These are phyloP conservation scores for Halocynthia roretzi DNA, from an alignment of 23 tunicate genomes.

Conservation along the genomic window DNA sequence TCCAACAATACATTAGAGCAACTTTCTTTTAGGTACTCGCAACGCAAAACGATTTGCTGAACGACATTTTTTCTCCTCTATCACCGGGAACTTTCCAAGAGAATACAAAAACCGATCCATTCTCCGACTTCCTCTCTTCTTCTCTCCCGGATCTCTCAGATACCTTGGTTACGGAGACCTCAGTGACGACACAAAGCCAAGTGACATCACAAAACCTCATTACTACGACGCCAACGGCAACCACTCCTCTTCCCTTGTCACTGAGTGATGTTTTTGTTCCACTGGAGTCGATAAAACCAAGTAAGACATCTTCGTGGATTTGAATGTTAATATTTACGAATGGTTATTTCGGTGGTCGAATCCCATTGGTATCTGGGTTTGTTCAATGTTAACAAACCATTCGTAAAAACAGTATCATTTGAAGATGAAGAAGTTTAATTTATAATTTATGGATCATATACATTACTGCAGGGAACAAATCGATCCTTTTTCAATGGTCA, in stretches of 20 bases:
- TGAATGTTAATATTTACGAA: too few relatives aligned
- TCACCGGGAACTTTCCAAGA: not conserved
- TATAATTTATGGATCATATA: too few relatives aligned
- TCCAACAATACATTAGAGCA: too few relatives aligned
- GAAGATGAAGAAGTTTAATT: too few relatives aligned
- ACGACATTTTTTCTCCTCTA: too few relatives aligned
- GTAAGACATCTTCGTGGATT: slow-evolving; percentile 20
- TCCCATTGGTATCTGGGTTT: not conserved
- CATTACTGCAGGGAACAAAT: too few relatives aligned
- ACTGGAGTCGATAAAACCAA: slow-evolving; percentile 75
- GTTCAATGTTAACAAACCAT: not conserved
- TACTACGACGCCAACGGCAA: not conserved
- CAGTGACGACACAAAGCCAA: not conserved
- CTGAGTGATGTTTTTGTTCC: slow-evolving; percentile 70
- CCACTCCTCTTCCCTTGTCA: slow-evolving; percentile 16
- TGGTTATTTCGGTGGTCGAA: not conserved
- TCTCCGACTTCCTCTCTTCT: not conserved
- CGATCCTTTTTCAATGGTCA: too few relatives aligned
- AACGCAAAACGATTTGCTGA: too few relatives aligned
- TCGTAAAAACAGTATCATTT: too few relatives aligned
- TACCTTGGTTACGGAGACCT: not conserved
- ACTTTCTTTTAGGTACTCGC: too few relatives aligned
- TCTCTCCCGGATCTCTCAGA: slow-evolving; percentile 12
- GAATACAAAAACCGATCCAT: not conserved
- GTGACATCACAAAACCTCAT: slow-evolving; percentile 3